Evolutionary conservation across 2,113 vertebrate species (phyloP), one percentile per base, ranked within the genome.

Genomic region (Tyrannus savana): DNA sequence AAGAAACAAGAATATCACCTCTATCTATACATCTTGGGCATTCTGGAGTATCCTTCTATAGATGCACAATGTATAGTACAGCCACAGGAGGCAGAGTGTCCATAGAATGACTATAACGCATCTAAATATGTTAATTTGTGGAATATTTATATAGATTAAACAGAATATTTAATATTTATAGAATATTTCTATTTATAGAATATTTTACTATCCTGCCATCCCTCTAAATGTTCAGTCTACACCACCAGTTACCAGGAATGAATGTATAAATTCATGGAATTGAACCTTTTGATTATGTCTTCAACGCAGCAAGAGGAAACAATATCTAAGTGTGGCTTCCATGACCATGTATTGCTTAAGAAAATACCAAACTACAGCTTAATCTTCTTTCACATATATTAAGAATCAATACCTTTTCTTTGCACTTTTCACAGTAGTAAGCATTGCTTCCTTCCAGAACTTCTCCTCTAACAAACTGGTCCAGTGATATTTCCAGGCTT

Each of bases 371-470:
- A 30, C 19, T 66, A 52, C 16, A 27, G 24, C 18, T 10, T 6
- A 67, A 33, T 13, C 33, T 58, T 63, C 46, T n/a, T 55, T 47
- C 37, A 55, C 10, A 60, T 19, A 52, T 24, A 13, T 42, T 8
- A 92, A 67, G 59, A 28, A 33, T 8, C 33, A 46, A 44, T 97
- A 99, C 99, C 99, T 99, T 99, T 97, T 99, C 99, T 97, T 99
- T 99, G 97, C 99, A 99, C 92, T 99, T 99, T 94, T 99, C 99
- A 97, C 99, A 99, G 98, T 99, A 99, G 97, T 99, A 99, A 1
- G 99, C 99, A 62, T 99, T 99, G 96, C 99, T 99, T 95, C 99
- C 99, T 94, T 99, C 99, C n/a, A 99, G 98, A 94, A 99, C 99
- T 96, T 99, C 99, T 87, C 99, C 99, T 97, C 99, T 98, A 77